Percentiles rank a stretch among this genome's conserved stretches.
Evolutionary conservation across 2,888 invertebrate genomes (phyloP).

Genomic region (Caenorhabditis becei): DNA sequence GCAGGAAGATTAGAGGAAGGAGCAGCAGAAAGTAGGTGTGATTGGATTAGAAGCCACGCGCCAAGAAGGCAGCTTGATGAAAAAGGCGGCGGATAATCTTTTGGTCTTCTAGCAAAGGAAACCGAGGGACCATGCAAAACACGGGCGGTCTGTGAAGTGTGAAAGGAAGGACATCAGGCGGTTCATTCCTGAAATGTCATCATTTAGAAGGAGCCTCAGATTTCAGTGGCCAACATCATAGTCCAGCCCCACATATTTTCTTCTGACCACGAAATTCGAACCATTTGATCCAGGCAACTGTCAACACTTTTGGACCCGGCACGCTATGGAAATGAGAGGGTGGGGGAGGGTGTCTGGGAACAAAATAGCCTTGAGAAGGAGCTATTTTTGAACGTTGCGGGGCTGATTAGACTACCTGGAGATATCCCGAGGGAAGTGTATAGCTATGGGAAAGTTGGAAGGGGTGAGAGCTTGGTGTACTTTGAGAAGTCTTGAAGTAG

Average conservation of each 20-base stretch:
- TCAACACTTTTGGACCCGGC: constrained; percentile 34
- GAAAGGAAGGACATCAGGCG: constrained; percentile 3
- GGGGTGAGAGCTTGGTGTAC: too few species aligned
- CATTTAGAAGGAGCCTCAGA: constrained; percentile 29
- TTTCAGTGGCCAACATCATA: constrained; percentile 28
- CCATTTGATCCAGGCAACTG: constrained; percentile 26
- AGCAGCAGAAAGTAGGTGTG: constrained; percentile 41
- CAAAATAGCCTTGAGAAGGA: neutral
- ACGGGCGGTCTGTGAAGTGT: constrained; percentile 37
- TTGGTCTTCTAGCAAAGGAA: constrained; percentile 23
- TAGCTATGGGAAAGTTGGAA: too few species aligned
- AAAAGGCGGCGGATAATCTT: constrained; percentile 29
- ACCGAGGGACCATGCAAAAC: constrained; percentile 15
- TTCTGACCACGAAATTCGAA: constrained; percentile 32
- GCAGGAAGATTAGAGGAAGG: constrained; percentile 27
- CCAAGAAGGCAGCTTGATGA: constrained; percentile 20
- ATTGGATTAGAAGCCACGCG: constrained; percentile 55
- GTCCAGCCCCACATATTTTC: constrained; percentile 28
- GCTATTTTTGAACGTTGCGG: neutral
- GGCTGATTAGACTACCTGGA: neutral
- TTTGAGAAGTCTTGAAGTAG: too few species aligned
- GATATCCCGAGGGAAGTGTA: too few species aligned
- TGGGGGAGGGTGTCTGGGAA: neutral
- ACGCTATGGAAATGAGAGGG: constrained; percentile 14
- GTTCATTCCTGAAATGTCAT: constrained; percentile 29